Conservation (phyloP, 64 coral and sea anemone genomes). For the Porites lutea region DNA sequence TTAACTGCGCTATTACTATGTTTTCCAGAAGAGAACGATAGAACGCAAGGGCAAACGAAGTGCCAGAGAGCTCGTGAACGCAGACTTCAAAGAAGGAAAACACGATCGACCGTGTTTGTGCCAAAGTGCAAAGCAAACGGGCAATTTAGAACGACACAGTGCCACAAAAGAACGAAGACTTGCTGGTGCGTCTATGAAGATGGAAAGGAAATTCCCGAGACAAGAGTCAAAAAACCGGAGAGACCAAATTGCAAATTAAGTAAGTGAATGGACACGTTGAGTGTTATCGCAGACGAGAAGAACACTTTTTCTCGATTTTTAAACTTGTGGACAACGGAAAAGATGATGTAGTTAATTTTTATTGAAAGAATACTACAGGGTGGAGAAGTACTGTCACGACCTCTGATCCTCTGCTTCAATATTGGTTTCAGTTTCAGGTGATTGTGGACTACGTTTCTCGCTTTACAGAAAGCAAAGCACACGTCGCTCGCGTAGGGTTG, state of each 20-base stretch:
- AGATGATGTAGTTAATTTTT: too few relatives aligned
- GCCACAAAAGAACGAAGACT: constrained; percentile 28
- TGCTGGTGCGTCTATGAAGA: constrained; percentile 75
- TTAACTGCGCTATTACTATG: neutral
- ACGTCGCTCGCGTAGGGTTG: constrained; percentile 71
- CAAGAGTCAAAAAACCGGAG: constrained; percentile 5
- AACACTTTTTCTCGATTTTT: too few relatives aligned
- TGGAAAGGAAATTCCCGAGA: constrained; percentile 62
- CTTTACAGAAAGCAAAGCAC: constrained; percentile 4
- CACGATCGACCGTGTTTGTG: neutral
- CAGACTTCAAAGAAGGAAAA: neutral
- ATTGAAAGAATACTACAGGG: too few relatives aligned
- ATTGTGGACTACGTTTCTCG: constrained; percentile 51
- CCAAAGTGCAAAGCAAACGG: constrained; percentile 71
- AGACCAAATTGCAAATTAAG: constrained; percentile 59
- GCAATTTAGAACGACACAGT: constrained; percentile 47
- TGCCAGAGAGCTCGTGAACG: constrained; percentile 56
- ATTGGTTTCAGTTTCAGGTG: constrained; percentile 15
- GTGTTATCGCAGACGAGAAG: too few relatives aligned
- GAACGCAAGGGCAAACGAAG: neutral
- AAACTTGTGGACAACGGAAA: too few relatives aligned
- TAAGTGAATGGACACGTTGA: neutral
- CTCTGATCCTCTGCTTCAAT: neutral
- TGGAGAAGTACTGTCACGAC: too few relatives aligned
- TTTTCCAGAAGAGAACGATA: neutral